Conservation (phyloP, 2,888 invertebrate genomes). For the Eremobia ochroleuca region DNA sequence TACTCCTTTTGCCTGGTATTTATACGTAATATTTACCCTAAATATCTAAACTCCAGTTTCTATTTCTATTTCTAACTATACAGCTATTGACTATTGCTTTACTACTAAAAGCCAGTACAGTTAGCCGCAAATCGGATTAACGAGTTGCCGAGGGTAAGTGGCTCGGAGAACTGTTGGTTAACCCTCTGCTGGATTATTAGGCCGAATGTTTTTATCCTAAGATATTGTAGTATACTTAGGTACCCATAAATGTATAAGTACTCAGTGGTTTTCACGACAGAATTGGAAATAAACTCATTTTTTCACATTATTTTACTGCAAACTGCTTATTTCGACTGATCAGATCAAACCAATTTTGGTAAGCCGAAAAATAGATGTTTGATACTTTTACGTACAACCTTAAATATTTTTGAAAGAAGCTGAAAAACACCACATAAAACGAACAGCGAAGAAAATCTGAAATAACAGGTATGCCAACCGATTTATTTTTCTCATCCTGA, state of each 20-base stretch:
- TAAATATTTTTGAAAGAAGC: background rate
- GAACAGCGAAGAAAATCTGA: background rate
- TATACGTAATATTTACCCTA: background rate
- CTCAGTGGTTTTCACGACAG: background rate
- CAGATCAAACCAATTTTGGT: background rate
- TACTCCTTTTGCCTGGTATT: background rate
- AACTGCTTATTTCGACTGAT: background rate
- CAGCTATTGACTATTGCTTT: constrained; percentile 10
- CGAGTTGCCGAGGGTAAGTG: constrained; percentile 44
- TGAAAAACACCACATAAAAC: background rate
- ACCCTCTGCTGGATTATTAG: constrained; percentile 3
- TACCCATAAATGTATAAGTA: background rate
- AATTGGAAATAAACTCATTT: background rate
- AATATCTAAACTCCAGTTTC: background rate
- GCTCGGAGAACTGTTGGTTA: constrained; percentile 20
- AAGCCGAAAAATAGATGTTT: background rate
- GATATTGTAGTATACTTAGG: background rate
- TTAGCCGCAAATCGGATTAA: constrained; percentile 62
- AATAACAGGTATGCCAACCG: background rate
- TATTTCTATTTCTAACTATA: background rate
- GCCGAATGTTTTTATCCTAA: constrained; percentile 5
- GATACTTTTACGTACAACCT: background rate
- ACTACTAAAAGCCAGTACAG: constrained; percentile 60
- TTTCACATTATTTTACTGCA: background rate
- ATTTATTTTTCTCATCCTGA: background rate